Conservation (phyloP, 2,113 vertebrate genomes). For the Anas platyrhynchos region DNA sequence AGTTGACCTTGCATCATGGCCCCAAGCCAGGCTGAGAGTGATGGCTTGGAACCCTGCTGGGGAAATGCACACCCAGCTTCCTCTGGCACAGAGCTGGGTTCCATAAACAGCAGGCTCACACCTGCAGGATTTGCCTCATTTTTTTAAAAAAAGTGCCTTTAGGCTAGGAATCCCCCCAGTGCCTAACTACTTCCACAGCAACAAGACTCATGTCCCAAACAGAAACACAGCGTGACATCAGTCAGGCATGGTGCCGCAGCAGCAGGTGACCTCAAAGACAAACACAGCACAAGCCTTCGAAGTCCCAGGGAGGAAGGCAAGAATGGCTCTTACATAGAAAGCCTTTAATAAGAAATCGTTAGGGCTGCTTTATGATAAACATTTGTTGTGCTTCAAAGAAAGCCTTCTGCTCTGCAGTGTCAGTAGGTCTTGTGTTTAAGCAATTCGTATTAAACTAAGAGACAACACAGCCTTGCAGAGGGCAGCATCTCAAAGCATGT, state of each 20-base stretch:
- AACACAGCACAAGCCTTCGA: background rate
- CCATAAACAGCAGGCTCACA: background rate
- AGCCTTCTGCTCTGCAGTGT: accelerated
- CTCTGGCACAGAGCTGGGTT: background rate
- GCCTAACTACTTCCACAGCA: constrained; percentile 20
- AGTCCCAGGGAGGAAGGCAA: background rate
- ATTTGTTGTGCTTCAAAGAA: background rate
- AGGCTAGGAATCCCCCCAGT: background rate
- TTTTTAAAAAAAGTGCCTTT: background rate
- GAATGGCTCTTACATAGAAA: background rate
- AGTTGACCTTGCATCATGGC: background rate
- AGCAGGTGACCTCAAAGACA: background rate
- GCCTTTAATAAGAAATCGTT: background rate
- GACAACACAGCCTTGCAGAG: background rate
- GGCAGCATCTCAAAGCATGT: background rate
- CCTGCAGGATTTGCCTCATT: constrained; percentile 44
- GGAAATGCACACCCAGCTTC: background rate
- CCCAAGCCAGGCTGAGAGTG: background rate
- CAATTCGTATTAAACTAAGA: background rate
- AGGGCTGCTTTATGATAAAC: background rate
- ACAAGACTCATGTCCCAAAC: background rate
- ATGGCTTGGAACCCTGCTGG: background rate
- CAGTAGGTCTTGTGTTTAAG: accelerated
- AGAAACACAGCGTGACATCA: background rate
- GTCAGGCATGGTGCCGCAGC: background rate